Percentiles rank a stretch among this genome's conserved stretches.
Conservation (phyloP, 2,888 invertebrate genomes). For the Drosophila dives region DNA sequence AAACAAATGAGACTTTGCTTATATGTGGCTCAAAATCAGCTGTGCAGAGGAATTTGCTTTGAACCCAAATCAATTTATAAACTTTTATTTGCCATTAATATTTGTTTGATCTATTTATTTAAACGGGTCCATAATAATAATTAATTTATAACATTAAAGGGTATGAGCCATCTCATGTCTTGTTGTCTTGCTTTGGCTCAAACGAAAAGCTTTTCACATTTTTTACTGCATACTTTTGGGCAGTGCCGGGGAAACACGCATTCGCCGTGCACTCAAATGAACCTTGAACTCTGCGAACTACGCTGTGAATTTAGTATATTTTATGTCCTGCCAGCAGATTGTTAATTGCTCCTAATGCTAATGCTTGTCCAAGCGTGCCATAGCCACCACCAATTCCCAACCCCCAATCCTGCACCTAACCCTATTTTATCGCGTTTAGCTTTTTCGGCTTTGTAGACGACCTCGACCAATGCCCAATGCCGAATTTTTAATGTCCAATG, state of each 20-base stretch:
- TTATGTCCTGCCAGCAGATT: slow-evolving; percentile 47
- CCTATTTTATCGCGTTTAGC: background rate
- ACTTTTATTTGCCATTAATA: background rate
- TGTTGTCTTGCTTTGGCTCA: background rate
- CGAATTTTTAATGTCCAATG: background rate
- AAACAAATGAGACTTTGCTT: background rate
- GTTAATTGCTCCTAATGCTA: slow-evolving; percentile 70
- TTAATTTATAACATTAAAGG: background rate
- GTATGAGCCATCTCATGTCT: background rate
- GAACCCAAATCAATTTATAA: background rate
- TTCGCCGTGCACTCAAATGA: slow-evolving; percentile 40
- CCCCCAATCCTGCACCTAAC: background rate
- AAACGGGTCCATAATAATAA: background rate
- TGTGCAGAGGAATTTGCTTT: background rate
- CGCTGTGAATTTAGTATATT: slow-evolving; percentile 32
- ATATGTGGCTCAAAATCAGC: background rate
- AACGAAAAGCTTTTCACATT: slow-evolving; percentile 6
- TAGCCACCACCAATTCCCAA: background rate
- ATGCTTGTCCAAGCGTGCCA: slow-evolving; percentile 40
- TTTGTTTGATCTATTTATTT: background rate
- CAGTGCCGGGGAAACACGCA: slow-evolving; percentile 43
- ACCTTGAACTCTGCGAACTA: slow-evolving; percentile 48
- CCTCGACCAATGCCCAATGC: slow-evolving; percentile 1
- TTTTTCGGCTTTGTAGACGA: slow-evolving; percentile 8
- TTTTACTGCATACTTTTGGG: slow-evolving; percentile 63